Conservation (phyloP, 2,797 vertebrate species). For the Phrynocephalus forsythii region DNA sequence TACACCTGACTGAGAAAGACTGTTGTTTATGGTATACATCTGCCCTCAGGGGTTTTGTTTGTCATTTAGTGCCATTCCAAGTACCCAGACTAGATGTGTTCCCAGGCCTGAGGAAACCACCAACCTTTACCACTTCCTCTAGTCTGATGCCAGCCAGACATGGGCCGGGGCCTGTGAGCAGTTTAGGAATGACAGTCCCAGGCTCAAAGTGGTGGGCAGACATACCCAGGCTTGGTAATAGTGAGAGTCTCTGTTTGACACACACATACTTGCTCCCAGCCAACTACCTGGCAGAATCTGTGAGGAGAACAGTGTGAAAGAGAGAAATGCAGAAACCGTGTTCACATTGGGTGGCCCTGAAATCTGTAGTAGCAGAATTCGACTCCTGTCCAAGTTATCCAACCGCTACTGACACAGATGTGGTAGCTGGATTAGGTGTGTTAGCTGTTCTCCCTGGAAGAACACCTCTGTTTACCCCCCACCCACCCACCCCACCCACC, state of each 20-base stretch:
- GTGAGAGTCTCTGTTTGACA: constrained; percentile 26
- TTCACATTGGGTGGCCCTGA: background rate
- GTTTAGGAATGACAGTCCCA: constrained; percentile 35
- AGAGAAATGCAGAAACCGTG: background rate
- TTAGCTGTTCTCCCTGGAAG: background rate
- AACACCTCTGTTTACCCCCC: background rate
- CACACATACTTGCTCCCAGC: background rate
- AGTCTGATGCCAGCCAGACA: constrained; percentile 22
- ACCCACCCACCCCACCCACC: no score
- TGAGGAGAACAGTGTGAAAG: background rate
- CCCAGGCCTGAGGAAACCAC: constrained; percentile 29
- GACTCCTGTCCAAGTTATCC: background rate
- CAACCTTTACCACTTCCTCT: constrained; percentile 30
- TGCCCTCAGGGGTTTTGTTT: background rate
- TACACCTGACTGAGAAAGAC: background rate
- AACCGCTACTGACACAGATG: background rate
- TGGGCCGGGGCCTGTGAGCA: background rate
- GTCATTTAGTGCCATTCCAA: constrained; percentile 19
- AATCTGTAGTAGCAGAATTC: background rate
- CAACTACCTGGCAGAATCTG: constrained; percentile 10
- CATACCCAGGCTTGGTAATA: constrained; percentile 8
- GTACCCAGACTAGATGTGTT: background rate
- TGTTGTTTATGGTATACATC: background rate
- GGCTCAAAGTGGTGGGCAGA: constrained; percentile 3
- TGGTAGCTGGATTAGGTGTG: background rate